Conservation (phyloP, 2,888 invertebrate species). For the Drosophila siamana region DNA sequence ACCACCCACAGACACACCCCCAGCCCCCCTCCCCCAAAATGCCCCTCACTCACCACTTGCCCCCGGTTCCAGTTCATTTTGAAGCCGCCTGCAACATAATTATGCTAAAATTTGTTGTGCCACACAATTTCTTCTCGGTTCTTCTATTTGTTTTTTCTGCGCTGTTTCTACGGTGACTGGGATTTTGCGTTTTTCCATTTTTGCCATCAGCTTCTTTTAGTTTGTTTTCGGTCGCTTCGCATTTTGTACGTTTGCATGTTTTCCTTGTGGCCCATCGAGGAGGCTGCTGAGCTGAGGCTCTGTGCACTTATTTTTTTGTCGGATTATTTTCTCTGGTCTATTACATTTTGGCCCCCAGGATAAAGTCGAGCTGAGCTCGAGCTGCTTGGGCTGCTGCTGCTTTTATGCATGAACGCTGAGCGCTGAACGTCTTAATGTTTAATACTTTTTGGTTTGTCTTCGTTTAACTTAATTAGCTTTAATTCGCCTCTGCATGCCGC, state of each 20-base stretch:
- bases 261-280: slow-evolving; percentile 41
- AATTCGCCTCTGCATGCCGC: slow-evolving; percentile 54
- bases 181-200: slow-evolving; percentile 34
- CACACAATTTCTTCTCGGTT: slow-evolving; percentile 55
- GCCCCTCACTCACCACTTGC: background rate
- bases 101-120: slow-evolving; percentile 78
- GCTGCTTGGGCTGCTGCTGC: slow-evolving; percentile 5
- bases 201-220: slow-evolving; percentile 1
- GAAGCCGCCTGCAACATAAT: slow-evolving; percentile 64
- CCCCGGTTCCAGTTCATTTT: slow-evolving; percentile 37
- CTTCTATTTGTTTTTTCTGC: slow-evolving; percentile 5
- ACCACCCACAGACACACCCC: slow-evolving; percentile 10
- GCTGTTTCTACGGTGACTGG: slow-evolving; percentile 33
- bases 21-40: background rate
- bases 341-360: slow-evolving; percentile 57
- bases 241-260: slow-evolving; percentile 56
- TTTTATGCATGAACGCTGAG: slow-evolving; percentile 71
- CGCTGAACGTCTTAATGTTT: slow-evolving; percentile 63
- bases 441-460: slow-evolving; percentile 65
- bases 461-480: slow-evolving; percentile 75
- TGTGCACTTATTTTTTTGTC: slow-evolving; percentile 29
- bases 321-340: slow-evolving; percentile 72
- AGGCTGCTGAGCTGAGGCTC: slow-evolving; percentile 25
- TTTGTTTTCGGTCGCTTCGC: slow-evolving; percentile 2
- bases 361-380: slow-evolving; percentile 25